These are phyloP conservation scores for Nematostella vectensis DNA, from an alignment of 92 coral and sea anemone species.

Conservation along the genomic window DNA sequence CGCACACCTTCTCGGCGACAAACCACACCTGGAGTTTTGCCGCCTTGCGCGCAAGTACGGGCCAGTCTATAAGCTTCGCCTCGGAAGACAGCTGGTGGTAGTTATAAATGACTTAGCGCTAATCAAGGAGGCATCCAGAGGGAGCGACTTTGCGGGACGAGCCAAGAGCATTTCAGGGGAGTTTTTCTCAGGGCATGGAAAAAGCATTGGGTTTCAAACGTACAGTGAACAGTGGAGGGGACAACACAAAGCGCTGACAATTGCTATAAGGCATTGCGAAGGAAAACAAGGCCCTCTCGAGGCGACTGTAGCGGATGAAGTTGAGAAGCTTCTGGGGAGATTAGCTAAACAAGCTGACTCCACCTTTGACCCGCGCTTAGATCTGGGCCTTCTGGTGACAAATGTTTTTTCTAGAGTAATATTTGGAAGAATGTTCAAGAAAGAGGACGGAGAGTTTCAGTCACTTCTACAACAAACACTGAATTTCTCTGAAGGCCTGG, in stretches of 20 bases:
- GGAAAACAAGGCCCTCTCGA: slow-evolving; percentile 20
- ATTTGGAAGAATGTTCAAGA: slow-evolving; percentile 46
- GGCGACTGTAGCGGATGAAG: slow-evolving; percentile 35
- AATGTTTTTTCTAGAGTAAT: slow-evolving; percentile 48
- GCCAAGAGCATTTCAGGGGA: slow-evolving; percentile 49
- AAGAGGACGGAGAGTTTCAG: slow-evolving; percentile 47
- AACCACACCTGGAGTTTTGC: slow-evolving; percentile 51
- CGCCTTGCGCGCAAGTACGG: slow-evolving; percentile 55
- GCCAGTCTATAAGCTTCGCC: slow-evolving; percentile 40
- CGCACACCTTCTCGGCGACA: slow-evolving; percentile 38
- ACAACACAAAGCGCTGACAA: slow-evolving; percentile 41
- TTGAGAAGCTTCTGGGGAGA: slow-evolving; percentile 37
- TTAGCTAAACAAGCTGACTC: slow-evolving; percentile 13
- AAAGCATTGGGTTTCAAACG: slow-evolving; percentile 57
- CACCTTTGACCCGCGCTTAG: slow-evolving; percentile 31
- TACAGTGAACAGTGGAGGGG: slow-evolving; percentile 45
- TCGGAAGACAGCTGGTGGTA: slow-evolving; percentile 49
- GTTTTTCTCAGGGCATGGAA: slow-evolving; percentile 37
- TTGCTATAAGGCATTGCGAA: slow-evolving; percentile 36
- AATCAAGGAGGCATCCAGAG: slow-evolving; percentile 68
- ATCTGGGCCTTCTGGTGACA: slow-evolving; percentile 29
- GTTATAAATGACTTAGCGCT: slow-evolving; percentile 49
- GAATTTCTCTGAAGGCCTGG: slow-evolving; percentile 37
- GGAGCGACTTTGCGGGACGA: slow-evolving; percentile 60
- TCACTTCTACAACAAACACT: slow-evolving; percentile 34